These are phyloP conservation scores for Muscicapa striata DNA, from an alignment of 2,797 vertebrate species.

Conservation along the genomic window DNA sequence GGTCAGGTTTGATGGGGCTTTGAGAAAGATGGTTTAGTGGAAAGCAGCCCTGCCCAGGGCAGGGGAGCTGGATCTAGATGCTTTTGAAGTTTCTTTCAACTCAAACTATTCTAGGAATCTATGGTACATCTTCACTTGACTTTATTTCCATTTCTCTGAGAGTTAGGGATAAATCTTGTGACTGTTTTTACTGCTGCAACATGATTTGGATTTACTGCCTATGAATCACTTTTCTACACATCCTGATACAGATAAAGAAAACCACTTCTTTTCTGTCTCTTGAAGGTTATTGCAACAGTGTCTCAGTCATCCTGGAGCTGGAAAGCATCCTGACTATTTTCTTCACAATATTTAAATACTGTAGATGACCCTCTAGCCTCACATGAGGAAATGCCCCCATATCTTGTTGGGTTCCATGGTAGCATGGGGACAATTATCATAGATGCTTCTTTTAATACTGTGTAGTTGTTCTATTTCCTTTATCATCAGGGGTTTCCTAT, in stretches of 20 bases:
- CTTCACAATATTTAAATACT: background rate
- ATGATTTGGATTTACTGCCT: background rate
- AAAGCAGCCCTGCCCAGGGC: background rate
- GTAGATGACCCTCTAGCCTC: background rate
- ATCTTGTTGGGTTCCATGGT: background rate
- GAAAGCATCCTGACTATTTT: background rate
- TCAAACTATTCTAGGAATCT: background rate
- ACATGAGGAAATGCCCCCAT: background rate
- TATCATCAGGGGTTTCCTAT: background rate
- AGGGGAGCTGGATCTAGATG: accelerated
- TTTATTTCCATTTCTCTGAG: background rate
- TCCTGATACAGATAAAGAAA: background rate
- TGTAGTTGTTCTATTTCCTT: background rate
- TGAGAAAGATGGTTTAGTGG: background rate
- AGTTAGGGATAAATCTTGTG: background rate
- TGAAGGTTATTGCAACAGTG: accelerated
- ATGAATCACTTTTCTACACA: too few relatives aligned
- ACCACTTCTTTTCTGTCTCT: background rate
- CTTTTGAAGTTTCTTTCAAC: too few relatives aligned
- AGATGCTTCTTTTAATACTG: background rate
- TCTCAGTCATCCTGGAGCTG: background rate
- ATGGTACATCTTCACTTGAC: background rate
- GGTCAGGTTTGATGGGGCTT: background rate
- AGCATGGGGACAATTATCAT: background rate
- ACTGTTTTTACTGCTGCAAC: background rate